Base-by-base conservation (phyloP, 2,888 invertebrate genomes). In the Drosophila leonis region DNA sequence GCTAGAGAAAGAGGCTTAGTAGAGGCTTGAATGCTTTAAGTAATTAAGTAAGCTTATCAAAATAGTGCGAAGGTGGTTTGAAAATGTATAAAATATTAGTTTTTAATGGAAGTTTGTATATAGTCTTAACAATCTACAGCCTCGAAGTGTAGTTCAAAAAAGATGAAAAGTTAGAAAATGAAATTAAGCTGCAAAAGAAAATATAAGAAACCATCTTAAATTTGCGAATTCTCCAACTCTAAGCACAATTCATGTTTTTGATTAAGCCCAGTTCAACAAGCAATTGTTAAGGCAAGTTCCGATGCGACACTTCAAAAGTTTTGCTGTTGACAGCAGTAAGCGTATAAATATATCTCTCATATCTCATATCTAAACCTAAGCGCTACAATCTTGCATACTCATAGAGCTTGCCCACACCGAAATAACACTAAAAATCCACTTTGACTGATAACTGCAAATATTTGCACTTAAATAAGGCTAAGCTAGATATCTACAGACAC, bases 401-500 rank as follows among this genome's bases (percentile, higher is more conserved):
- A n/a, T n/a, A 10, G 48, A 48, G n/a, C 6, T n/a, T 10, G 29
- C 29, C 29, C 48, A 27, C 48, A 48, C 29, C 48, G 49, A 31
- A 49, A 49, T 49, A 49, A 29, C 29, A 48, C 52, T 54, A 29
- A 12, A 39, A 55, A 39, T 18, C 8, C 42, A 41, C 29, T 20
- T 42, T 20, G 41, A 56, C 41, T 46, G 37, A 48, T 55, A 27
- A 42, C 24, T 12, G n/a, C n/a, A 46, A 57, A 42, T 41, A 39
- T 37, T 59, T 48, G 52, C 55, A 48, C 35, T 56, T 24, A 33
- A 37, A 33, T 12, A 39, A 55, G 29, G 39, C 29, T 29, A 39
- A 18, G 29, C 37, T 39, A 39, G 54, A 39, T 71, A 65, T 41
- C 18, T 10, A 41, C 49, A 31, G 54, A 44, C 46, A 72, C 18